Evolutionary conservation across 2,113 vertebrate genomes (phyloP).

Genomic region (Syrrhaptes paradoxus): DNA sequence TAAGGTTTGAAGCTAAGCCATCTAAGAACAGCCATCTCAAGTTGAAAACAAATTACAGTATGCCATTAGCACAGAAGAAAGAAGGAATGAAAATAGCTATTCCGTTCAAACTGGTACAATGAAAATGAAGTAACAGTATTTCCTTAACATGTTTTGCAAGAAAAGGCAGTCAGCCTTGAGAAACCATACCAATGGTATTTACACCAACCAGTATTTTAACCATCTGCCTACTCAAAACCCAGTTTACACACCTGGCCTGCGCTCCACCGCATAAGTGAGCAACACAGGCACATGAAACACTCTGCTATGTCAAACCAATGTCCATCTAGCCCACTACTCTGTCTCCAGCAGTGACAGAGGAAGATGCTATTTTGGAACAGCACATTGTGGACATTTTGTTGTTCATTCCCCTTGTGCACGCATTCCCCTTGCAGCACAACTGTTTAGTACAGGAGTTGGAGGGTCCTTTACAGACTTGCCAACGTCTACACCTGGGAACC

Average conservation of each 20-base stretch:
- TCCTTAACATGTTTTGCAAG: neutral
- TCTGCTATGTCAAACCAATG: neutral
- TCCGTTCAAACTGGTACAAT: neutral
- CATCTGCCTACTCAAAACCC: neutral
- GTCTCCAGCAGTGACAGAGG: neutral
- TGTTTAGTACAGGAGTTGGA: neutral
- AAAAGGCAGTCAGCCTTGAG: neutral
- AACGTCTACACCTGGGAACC: neutral
- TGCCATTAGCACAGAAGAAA: neutral
- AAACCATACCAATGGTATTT: neutral
- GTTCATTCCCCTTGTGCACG: neutral
- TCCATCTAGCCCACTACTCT: neutral
- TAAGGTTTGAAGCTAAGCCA: neutral
- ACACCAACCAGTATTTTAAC: neutral
- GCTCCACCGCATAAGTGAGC: neutral
- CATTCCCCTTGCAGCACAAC: neutral
- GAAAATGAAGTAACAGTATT: neutral
- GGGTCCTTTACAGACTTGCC: neutral
- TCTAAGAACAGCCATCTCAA: neutral
- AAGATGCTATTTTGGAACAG: neutral
- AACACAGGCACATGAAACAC: neutral
- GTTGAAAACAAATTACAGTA: neutral
- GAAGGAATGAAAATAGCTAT: neutral
- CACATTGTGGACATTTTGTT: neutral
- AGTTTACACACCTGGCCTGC: neutral